A percentile compares a stretch with the other conserved stretches of the same genome.
Conservation (phyloP, 2,113 vertebrate genomes). For the Camelus bactrianus region DNA sequence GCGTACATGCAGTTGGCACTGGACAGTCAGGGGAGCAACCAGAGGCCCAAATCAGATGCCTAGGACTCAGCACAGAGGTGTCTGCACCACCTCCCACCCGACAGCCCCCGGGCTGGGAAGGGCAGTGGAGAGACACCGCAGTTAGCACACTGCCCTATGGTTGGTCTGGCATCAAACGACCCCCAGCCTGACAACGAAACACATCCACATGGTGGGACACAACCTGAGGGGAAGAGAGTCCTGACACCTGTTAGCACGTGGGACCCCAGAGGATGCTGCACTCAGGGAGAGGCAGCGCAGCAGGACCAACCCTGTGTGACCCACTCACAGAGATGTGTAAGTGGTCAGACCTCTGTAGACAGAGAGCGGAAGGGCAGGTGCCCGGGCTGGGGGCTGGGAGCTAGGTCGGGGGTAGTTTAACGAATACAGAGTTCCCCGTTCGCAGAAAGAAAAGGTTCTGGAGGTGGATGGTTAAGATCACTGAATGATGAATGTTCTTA, state of each 20-base stretch:
- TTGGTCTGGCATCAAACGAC: not conserved
- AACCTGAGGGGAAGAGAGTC: too few species aligned
- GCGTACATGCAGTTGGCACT: not conserved
- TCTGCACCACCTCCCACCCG: not conserved
- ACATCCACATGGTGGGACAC: not conserved
- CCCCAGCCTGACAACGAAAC: not conserved
- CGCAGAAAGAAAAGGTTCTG: not conserved
- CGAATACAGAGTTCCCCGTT: too few species aligned
- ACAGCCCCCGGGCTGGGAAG: not conserved
- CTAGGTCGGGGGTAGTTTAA: too few species aligned
- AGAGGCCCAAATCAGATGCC: not conserved
- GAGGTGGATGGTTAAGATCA: not conserved
- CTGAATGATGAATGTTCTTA: accelerated
- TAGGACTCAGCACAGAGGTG: not conserved
- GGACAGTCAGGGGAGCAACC: not conserved
- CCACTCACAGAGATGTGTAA: not conserved
- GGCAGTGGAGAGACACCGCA: too few species aligned
- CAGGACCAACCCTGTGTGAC: not conserved
- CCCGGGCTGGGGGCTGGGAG: not conserved
- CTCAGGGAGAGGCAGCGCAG: accelerated
- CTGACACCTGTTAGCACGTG: not conserved
- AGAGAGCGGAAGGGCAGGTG: too few species aligned
- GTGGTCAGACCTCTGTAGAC: not conserved
- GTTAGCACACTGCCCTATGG: not conserved
- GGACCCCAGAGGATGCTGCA: not conserved